Base-by-base conservation (phyloP, 2,888 invertebrate genomes). In the Heliconius aoede region DNA sequence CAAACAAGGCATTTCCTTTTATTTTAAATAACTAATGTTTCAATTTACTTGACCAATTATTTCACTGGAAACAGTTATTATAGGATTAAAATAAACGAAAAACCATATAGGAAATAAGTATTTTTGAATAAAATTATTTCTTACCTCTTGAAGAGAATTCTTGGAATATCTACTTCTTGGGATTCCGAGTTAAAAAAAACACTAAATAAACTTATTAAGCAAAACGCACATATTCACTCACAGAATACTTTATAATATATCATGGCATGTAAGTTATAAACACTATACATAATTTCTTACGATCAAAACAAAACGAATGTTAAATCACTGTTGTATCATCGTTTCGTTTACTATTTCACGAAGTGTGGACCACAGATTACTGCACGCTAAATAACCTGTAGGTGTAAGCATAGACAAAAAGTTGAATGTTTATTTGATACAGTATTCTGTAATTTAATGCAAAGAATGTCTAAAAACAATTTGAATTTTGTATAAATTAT, bases 271-370 rank as follows among this genome's bases (percentile, higher is more conserved):
- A 46, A 74, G 30, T 60, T 74, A 28, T 61, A 28, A 74, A 55
- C 68, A 61, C 60, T 26, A 40, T 58, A 28, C 40, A 60, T 74
- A 74, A 60, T 74, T 68, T 68, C 24, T 60, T 68, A 30, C 60
- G n/a, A 74, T 68, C 74, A 74, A 68, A 75, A 77, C 58, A 69
- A 72, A 74, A 77, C 72, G 46, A 62, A 36, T 62, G 60, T 61
- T 60, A 72, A 60, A 77, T 74, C 74, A 74, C 68, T 24, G 65
- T 74, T 65, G 51, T 73, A 64, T 55, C 60, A 55, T 26, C 32
- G 28, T 73, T 58, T 58, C 60, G 40, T 74, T 74, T 74, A 73
- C 73, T 36, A 51, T 46, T 67, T 46, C 30, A 65, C 7, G 65
- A 65, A 65, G 36, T 60, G 40, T 62, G 40, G n/a, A n/a, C 28